Percentiles rank a stretch among this genome's conserved stretches.
Conservation (phyloP, 2,797 vertebrate species). For the Glyptemys insculpta region DNA sequence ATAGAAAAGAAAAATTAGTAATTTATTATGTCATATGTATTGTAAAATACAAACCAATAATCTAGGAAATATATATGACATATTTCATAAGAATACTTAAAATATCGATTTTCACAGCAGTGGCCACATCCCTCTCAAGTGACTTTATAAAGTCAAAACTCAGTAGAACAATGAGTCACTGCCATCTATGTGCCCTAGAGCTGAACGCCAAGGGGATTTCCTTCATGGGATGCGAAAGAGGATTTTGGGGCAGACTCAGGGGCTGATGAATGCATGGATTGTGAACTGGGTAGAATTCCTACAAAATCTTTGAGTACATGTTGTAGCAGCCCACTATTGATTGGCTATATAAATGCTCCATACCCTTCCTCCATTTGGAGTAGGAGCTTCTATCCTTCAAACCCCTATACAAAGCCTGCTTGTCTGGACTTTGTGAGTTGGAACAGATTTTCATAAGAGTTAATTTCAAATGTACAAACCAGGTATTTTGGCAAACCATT, state of each 20-base stretch:
- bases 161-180: fast-evolving
- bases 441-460: not conserved
- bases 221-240: not conserved
- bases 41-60: not conserved
- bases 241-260: not conserved
- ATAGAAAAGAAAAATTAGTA: not conserved
- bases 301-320: slow-evolving; percentile 10
- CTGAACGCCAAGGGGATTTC: slow-evolving; percentile 18
- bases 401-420: not conserved
- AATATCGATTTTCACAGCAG: not conserved
- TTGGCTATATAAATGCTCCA: not conserved
- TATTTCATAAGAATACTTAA: not conserved
- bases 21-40: not conserved
- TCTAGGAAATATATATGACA: not conserved
- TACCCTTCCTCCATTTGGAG: not conserved
- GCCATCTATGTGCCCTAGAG: not conserved
- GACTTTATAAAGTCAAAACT: not conserved
- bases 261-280: not conserved
- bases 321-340: not conserved
- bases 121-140: not conserved
- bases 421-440: not conserved
- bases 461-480: not conserved
- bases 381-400: not conserved
- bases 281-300: slow-evolving; percentile 20
- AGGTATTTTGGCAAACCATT: not conserved